Evolutionary conservation across 1,140 invertebrate genomes (phyloP).

Genomic region (Drosophila orosa): DNA sequence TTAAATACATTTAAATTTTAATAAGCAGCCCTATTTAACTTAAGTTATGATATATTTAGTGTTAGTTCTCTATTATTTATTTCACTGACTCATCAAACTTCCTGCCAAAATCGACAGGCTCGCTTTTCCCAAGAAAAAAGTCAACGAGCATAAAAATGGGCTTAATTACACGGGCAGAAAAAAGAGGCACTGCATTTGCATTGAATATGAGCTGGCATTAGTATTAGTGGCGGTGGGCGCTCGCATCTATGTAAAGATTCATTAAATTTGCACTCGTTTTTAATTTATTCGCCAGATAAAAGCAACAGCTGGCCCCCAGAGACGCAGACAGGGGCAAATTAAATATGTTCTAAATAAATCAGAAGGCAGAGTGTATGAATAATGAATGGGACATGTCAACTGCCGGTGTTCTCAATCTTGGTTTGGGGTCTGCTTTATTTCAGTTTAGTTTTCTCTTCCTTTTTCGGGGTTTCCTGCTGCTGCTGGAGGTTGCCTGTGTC

Average conservation of each 20-base stretch:
- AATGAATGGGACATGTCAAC: conserved; percentile 42
- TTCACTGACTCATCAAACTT: not conserved
- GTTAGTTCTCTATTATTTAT: not conserved
- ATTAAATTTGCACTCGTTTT: conserved; percentile 51
- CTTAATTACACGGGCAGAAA: conserved; percentile 45
- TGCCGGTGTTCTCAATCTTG: conserved; percentile 12
- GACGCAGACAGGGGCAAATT: conserved; percentile 44
- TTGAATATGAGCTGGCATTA: conserved; percentile 3
- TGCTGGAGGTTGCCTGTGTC: not conserved
- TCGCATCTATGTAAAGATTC: conserved; percentile 12
- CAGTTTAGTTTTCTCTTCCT: conserved; percentile 9
- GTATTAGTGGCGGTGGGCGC: not conserved
- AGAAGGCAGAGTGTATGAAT: conserved; percentile 37
- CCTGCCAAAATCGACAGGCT: too few species aligned
- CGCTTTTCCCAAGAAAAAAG: not conserved
- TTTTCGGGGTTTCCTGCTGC: not conserved
- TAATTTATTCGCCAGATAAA: conserved; percentile 56
- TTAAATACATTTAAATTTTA: not conserved
- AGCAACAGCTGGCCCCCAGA: conserved; percentile 40
- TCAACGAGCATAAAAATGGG: conserved; percentile 9
- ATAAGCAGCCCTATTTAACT: not conserved
- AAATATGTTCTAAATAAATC: conserved; percentile 67
- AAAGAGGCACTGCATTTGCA: conserved; percentile 7
- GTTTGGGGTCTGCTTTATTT: conserved; percentile 11
- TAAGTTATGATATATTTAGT: not conserved